Evolutionary conservation across 2,113 vertebrate genomes (phyloP).

Genomic region (Setophaga petechia): DNA sequence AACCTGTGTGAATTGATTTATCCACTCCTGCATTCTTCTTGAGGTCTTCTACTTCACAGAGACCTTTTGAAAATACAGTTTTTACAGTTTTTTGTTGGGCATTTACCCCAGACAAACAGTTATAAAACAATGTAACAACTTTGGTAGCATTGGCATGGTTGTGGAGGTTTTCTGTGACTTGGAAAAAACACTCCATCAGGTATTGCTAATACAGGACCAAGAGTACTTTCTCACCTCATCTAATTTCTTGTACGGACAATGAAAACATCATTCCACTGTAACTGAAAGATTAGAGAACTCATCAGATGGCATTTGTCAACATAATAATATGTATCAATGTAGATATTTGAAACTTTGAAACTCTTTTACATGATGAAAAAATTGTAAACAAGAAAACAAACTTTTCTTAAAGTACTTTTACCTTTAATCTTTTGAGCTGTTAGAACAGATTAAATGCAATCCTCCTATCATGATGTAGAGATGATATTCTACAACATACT

Average conservation of each 20-base stretch:
- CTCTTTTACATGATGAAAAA: neutral
- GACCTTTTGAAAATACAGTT: conserved; percentile 19
- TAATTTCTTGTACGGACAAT: neutral
- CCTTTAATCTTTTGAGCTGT: neutral
- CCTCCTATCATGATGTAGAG: neutral
- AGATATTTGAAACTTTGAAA: neutral
- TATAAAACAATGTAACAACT: neutral
- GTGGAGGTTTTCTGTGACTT: neutral
- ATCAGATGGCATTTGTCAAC: neutral
- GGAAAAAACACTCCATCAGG: neutral
- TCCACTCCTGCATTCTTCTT: neutral
- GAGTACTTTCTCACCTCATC: neutral
- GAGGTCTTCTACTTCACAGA: conserved; percentile 17
- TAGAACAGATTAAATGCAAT: conserved; percentile 4
- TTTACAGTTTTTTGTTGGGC: neutral
- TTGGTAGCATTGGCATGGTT: neutral
- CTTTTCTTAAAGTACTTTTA: neutral
- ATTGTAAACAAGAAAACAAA: neutral
- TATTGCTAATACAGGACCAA: neutral
- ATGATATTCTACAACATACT: neutral
- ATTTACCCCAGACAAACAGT: neutral
- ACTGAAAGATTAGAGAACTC: neutral
- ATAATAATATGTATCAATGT: neutral
- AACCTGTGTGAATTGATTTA: neutral
- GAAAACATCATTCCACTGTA: neutral